Percentiles rank a stretch among this genome's conserved stretches.
phyloP scores from a whole-genome alignment of 2,113 vertebrate genomes.

The Microcebus lehilahytsara region DNA sequence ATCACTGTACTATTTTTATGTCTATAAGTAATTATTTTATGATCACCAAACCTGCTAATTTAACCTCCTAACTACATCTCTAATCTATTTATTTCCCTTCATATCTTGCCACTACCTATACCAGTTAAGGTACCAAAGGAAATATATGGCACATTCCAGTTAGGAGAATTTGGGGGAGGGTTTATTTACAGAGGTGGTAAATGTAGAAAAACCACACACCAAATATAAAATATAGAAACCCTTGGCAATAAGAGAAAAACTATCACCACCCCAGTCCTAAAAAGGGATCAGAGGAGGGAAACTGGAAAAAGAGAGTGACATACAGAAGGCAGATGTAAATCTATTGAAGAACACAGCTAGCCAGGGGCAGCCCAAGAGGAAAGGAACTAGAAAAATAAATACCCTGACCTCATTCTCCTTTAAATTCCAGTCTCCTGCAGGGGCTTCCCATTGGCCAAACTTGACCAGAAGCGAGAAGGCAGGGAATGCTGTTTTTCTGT shows the following conservation, averaged over 20 bases:
- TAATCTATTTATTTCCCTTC: constrained; percentile 7
- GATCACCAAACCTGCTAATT: constrained; percentile 32
- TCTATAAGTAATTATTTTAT: constrained; percentile 19
- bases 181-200: background rate
- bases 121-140: constrained; percentile 1
- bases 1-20: constrained; percentile 27
- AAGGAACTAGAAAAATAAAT: constrained; percentile 21
- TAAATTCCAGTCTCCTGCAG: constrained; percentile 11
- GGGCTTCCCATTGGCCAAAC: background rate
- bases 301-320: background rate
- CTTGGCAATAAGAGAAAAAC: background rate
- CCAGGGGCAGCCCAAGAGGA: background rate
- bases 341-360: background rate
- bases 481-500: background rate
- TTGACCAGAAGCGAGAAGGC: background rate
- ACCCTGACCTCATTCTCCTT: background rate
- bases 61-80: constrained; percentile 6
- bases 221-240: constrained; percentile 34
- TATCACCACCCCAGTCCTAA: background rate
- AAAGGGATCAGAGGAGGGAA: background rate
- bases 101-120: background rate
- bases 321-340: background rate
- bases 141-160: background rate
- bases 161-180: background rate
- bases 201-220: background rate